A percentile compares a stretch with the other conserved stretches of the same genome.
These are phyloP conservation scores for Neuroscelio doddi DNA, from an alignment of 2,888 invertebrate genomes.

Conservation along the genomic window DNA sequence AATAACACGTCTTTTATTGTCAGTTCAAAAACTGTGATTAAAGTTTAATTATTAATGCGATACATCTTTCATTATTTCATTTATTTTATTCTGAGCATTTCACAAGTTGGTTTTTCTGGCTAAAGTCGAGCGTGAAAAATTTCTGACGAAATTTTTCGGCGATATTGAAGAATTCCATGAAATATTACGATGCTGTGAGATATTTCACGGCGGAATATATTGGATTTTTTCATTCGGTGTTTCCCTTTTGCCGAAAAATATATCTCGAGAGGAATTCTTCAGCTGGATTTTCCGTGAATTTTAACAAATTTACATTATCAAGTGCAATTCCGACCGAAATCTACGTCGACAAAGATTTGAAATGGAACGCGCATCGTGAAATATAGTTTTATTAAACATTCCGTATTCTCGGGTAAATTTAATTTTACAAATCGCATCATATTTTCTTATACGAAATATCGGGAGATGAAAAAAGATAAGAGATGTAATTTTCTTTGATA, in stretches of 20 bases:
- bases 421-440: no score
- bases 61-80: background rate
- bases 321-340: conserved; percentile 7
- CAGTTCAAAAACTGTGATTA: no score
- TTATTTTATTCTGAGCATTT: background rate
- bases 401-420: no score
- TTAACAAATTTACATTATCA: conserved; percentile 30
- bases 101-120: background rate
- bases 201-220: conserved; percentile 34
- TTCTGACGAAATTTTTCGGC: conserved; percentile 24
- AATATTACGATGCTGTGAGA: conserved; percentile 30
- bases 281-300: conserved; percentile 26
- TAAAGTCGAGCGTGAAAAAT: conserved; percentile 21
- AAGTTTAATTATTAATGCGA: background rate
- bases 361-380: no score
- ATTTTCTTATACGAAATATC: no score
- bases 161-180: conserved; percentile 38
- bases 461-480: no score
- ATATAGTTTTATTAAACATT: no score
- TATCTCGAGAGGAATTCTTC: conserved; percentile 29
- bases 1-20: no score
- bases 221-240: conserved; percentile 33
- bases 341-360: conserved; percentile 12
- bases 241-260: conserved; percentile 21
- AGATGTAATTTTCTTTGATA: no score